Evolutionary conservation across 1,140 invertebrate genomes (phyloP).

Genomic region (Bombus consobrinus): DNA sequence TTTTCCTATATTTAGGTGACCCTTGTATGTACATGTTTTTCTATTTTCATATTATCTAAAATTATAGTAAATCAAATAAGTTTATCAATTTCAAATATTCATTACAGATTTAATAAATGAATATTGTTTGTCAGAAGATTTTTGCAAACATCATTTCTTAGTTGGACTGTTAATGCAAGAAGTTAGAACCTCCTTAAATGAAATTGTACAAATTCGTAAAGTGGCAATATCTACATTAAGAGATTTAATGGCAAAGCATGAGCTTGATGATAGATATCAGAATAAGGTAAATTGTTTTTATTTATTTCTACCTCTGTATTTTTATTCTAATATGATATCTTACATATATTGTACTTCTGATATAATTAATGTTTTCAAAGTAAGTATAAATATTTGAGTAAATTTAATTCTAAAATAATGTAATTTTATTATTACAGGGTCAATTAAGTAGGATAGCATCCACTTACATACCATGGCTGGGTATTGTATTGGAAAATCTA

Average conservation of each 20-base stretch:
- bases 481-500: constrained; percentile 93
- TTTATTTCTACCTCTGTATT: not conserved
- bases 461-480: constrained; percentile 95
- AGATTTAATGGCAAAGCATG: constrained; percentile 96
- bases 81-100: constrained; percentile 39
- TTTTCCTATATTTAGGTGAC: constrained; percentile 31
- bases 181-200: constrained; percentile 91
- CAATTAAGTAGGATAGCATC: constrained; percentile 93
- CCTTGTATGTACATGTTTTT: constrained; percentile 37
- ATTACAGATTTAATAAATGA: constrained; percentile 84
- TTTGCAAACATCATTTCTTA: constrained; percentile 94
- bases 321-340: not conserved
- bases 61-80: not conserved
- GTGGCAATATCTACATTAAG: constrained; percentile 91
- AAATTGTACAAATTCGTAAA: constrained; percentile 91
- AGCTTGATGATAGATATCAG: constrained; percentile 95
- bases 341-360: not conserved
- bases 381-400: not conserved
- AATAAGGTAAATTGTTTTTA: constrained; percentile 80
- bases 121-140: constrained; percentile 89
- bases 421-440: constrained; percentile 81
- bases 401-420: not conserved
- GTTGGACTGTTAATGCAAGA: constrained; percentile 91
- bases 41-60: constrained; percentile 14
- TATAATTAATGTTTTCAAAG: not conserved